Percentiles rank a stretch among this genome's conserved stretches.
Conservation (phyloP, 2,888 invertebrate species). For the Xanthia togata region DNA sequence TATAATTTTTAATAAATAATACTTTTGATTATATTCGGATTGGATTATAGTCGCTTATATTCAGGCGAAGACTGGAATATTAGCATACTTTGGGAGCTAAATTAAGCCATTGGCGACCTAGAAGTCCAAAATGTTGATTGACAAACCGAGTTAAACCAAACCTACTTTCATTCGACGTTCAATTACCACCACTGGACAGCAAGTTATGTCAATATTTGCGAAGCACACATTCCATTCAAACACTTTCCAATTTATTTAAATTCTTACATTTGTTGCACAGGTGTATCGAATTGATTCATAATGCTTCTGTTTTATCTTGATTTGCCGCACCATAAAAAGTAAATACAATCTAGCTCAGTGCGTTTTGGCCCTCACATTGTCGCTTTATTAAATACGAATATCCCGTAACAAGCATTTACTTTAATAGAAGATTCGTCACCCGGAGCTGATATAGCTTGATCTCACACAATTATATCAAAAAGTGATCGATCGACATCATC, state of each 20-base stretch:
- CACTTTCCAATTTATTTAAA: conserved; percentile 14
- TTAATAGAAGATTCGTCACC: not conserved
- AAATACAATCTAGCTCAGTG: conserved; percentile 4
- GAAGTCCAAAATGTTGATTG: not conserved
- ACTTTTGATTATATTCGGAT: too few species aligned
- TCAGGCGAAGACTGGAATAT: not conserved
- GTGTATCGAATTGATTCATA: conserved; percentile 8
- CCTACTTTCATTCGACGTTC: conserved; percentile 5
- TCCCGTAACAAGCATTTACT: not conserved
- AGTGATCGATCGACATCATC: not conserved
- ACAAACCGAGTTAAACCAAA: not conserved
- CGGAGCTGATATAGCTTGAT: not conserved
- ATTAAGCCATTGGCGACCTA: not conserved
- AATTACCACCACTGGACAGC: not conserved
- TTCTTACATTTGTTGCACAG: not conserved
- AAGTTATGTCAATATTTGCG: conserved; percentile 18
- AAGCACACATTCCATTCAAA: not conserved
- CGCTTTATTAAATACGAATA: not conserved
- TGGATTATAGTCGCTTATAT: too few species aligned
- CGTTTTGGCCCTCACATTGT: not conserved
- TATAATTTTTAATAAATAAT: too few species aligned
- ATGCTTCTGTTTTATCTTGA: conserved; percentile 12
- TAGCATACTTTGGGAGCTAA: not conserved
- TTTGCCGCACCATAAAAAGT: not conserved
- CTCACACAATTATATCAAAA: not conserved